phyloP scores from a whole-genome alignment of 2,888 invertebrate species.

The Argyresthia albistria region DNA sequence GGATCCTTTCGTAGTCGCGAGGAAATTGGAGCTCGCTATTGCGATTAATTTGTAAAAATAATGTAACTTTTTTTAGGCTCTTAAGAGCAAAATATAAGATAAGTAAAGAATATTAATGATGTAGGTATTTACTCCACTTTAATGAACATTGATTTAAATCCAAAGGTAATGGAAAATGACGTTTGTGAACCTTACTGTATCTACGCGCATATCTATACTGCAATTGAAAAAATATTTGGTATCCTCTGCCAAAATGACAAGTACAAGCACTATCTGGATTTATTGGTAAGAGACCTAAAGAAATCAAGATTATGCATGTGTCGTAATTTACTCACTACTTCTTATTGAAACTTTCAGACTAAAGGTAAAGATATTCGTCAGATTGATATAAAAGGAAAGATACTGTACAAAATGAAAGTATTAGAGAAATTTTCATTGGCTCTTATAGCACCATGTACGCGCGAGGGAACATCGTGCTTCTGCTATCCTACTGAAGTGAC shows the following conservation, averaged over 20 bases:
- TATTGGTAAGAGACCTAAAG: constrained; percentile 30
- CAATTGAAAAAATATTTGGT: constrained; percentile 57
- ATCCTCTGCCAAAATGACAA: constrained; percentile 51
- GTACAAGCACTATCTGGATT: constrained; percentile 47
- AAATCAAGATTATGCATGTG: no score
- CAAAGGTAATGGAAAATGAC: constrained; percentile 59
- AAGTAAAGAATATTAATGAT: not conserved
- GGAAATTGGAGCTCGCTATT: no score
- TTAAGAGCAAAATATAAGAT: no score
- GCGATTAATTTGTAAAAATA: no score
- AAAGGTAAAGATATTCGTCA: constrained; percentile 45
- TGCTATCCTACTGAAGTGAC: constrained; percentile 41
- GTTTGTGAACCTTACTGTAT: constrained; percentile 58
- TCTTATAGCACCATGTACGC: constrained; percentile 50
- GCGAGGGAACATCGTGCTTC: constrained; percentile 30
- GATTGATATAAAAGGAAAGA: constrained; percentile 55
- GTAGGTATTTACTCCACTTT: not conserved
- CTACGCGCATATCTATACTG: constrained; percentile 59
- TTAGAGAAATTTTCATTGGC: constrained; percentile 58
- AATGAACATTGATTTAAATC: constrained; percentile 3
- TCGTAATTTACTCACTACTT: no score
- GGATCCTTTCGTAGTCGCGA: no score
- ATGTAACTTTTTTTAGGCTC: no score
- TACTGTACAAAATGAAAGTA: constrained; percentile 53
- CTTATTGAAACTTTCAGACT: constrained; percentile 23